Evolutionary conservation across 1,140 invertebrate genomes (phyloP).

Genomic region (Stegodyphus dumicola): DNA sequence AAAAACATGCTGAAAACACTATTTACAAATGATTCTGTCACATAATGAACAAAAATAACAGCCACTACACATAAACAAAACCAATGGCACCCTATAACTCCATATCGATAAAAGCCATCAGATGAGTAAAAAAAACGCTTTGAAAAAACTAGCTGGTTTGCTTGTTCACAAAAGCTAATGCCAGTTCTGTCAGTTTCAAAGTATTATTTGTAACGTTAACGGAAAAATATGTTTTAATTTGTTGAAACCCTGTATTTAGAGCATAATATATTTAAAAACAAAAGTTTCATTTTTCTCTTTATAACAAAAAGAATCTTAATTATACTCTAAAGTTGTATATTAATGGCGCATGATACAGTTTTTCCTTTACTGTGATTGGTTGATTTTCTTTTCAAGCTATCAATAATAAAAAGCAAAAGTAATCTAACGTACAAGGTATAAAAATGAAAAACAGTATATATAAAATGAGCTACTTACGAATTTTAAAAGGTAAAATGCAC

Average conservation of each 20-base stretch:
- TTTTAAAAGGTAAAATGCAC: too few species aligned
- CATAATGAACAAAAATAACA: constrained; percentile 61
- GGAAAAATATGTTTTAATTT: not conserved
- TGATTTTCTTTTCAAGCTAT: constrained; percentile 32
- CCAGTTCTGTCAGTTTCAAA: constrained; percentile 26
- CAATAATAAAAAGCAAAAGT: too few species aligned
- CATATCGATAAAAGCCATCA: constrained; percentile 60
- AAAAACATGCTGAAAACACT: constrained; percentile 45
- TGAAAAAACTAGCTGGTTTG: constrained; percentile 34
- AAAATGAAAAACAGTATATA: not conserved
- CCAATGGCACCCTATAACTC: constrained; percentile 57
- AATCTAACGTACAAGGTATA: not conserved
- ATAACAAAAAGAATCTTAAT: constrained; percentile 30
- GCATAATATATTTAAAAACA: not conserved
- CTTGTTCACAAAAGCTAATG: constrained; percentile 32
- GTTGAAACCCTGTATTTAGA: not conserved
- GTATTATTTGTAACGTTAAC: not conserved
- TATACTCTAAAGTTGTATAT: constrained; percentile 32
- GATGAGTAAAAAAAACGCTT: constrained; percentile 43
- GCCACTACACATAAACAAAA: constrained; percentile 60
- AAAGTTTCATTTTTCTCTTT: not conserved
- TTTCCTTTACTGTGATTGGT: constrained; percentile 53
- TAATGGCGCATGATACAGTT: constrained; percentile 1
- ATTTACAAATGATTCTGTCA: constrained; percentile 50
- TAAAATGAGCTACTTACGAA: too few species aligned